These are phyloP conservation scores for Schizaphis graminum DNA, from an alignment of 2,888 invertebrate species.

Conservation along the genomic window DNA sequence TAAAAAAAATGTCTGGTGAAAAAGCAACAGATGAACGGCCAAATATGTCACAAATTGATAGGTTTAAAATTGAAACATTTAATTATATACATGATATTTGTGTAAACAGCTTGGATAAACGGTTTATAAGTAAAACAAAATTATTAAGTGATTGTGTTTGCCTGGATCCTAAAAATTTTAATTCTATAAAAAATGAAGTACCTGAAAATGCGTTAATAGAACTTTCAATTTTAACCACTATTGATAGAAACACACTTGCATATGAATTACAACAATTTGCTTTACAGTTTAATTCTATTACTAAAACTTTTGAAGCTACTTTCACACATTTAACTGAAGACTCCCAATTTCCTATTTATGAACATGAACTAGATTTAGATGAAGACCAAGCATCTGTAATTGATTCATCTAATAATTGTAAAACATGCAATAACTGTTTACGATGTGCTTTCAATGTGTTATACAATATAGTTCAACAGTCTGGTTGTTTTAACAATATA, in stretches of 20 bases:
- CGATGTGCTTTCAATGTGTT: no score
- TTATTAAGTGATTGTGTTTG: slow-evolving; percentile 14
- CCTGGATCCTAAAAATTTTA: background rate
- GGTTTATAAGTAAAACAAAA: background rate
- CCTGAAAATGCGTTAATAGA: slow-evolving; percentile 11
- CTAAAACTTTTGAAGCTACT: background rate
- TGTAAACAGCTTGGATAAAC: slow-evolving; percentile 11
- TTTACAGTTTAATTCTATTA: background rate
- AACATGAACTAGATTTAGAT: background rate
- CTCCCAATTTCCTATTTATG: background rate
- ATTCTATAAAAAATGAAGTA: slow-evolving; percentile 6
- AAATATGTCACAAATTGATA: background rate
- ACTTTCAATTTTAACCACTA: background rate
- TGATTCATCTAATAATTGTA: slow-evolving; percentile 7
- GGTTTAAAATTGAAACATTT: slow-evolving; percentile 16
- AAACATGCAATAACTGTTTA: slow-evolving; percentile 19
- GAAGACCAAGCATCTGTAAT: background rate
- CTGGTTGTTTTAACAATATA: slow-evolving; percentile 14
- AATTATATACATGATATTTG: background rate
- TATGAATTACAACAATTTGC: slow-evolving; percentile 18
- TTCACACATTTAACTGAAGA: slow-evolving; percentile 5
- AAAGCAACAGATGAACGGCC: slow-evolving; percentile 2
- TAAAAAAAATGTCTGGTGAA: slow-evolving; percentile 4
- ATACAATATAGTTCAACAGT: slow-evolving; percentile 15
- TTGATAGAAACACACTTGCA: slow-evolving; percentile 4